Base-by-base conservation (phyloP, 2,888 invertebrate species). In the Auanema freiburgensis region DNA sequence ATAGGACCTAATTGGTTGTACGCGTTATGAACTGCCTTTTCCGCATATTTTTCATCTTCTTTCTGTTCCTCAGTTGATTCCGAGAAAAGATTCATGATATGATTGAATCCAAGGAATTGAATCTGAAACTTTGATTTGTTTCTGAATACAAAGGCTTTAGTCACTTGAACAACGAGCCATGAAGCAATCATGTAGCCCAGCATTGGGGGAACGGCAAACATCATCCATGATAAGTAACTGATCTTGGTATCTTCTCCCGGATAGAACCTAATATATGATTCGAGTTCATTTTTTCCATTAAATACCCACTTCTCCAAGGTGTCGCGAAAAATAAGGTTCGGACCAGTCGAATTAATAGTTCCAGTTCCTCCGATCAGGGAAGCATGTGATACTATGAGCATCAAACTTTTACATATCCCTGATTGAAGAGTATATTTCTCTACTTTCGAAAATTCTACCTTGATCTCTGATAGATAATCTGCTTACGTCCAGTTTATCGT, bases 281-380 rank as follows among this genome's bases (percentile, higher is more conserved):
- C 10, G 11, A 51, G 11, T 51, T 12, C 11, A 51, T 23, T 6
- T 23, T 23, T 55, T 55, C 5, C 10, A 12, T 33, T 8, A 10
- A 6, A 41, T 8, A 33, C 33, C 33, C 3, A 73, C 72, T 74
- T 68, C 53, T 65, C 66, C 24, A 71, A 49, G 2, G 65, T 67
- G 40, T 70, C 68, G 43, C 72, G 59, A 44, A 73, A 72, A 46
- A 74, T 72, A 33, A 77, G 66, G 59, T 77, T 77, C 11, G 77
- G 77, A 10, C 72, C 75, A 5, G 77, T 77, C 11, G 76, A 67
- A 57, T 75, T 77, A 49, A 76, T 76, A n/a, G 77, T 76, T n/a
- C 77, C 75, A 23, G 74, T 76, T 24, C 74, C 77, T 23, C 76
- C 75, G 40, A 77, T 77, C 5, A 77, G 59, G 6, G 76, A 72